Evolutionary conservation across 2,888 invertebrate species (phyloP), one percentile per base, ranked within the genome.

Genomic region (Gymnosoma rotundatum): DNA sequence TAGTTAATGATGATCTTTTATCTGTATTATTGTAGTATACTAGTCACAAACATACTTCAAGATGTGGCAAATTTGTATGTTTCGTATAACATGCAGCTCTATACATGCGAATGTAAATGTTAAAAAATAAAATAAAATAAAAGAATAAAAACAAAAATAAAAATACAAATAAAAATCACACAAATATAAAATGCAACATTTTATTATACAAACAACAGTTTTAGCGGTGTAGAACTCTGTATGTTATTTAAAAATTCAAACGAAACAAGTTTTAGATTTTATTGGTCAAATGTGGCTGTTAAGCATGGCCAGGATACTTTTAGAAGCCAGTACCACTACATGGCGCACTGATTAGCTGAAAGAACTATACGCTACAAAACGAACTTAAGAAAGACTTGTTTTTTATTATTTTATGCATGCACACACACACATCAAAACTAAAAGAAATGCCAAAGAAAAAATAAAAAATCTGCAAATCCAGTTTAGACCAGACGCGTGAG

Each of bases 271-370:
- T 82, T 82, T 82, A 16, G 56, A 63, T 78, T 78, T 83, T 74
- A 74, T 73, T 84, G 83, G 83, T 76, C 80, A 81, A 81, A 73
- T 78, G 81, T 60, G 74, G 69, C 64, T 81, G 63, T 74, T 78
- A 74, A 81, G 84, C 78, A 84, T 84, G 81, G 78, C 78, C 81
- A 84, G 84, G 81, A 84, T 84, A 74, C 84, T 81, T 84, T 84
- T 83, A 70, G 81, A 64, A 82, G 58, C 58, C 64, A 66, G 58
- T 20, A 14, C 4, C 4, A 25, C 75, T 64, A n/a, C 64, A 72
- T 76, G 81, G 73, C 74, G 74, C 81, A 78, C 78, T 81, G 84
- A 81, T 84, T 78, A 84, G 84, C 84, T 81, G 36, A 66, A 84
- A 84, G 81, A 84, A 84, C 81, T 60, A 67, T 74, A 81, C 60